phyloP scores from a whole-genome alignment of 2,113 vertebrate genomes.

The Gobio gobio region DNA sequence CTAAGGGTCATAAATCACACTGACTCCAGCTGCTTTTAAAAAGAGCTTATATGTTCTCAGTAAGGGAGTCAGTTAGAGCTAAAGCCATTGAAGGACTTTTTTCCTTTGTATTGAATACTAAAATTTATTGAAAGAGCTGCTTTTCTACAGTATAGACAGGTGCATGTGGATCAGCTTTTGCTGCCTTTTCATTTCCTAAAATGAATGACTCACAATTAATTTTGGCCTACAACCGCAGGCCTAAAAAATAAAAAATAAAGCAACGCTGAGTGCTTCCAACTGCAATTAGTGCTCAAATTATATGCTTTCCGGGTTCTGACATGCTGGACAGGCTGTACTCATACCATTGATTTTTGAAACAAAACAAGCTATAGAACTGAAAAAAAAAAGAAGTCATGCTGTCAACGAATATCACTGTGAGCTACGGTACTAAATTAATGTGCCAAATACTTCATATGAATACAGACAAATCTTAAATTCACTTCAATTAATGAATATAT shows the following conservation, averaged over 20 bases:
- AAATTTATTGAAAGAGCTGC: not conserved
- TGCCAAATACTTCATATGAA: not conserved
- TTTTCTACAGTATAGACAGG: constrained; percentile 17
- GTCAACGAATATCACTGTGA: not conserved
- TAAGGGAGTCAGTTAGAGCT: constrained; percentile 11
- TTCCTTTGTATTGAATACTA: constrained; percentile 1
- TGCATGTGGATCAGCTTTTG: constrained; percentile 21
- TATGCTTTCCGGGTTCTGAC: constrained; percentile 21
- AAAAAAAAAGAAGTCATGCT: not conserved
- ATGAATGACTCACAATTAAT: constrained; percentile 29
- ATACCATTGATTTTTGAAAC: not conserved
- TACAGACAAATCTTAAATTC: not conserved
- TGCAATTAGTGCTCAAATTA: constrained; percentile 25
- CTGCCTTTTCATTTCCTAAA: constrained; percentile 16
- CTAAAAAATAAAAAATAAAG: not conserved
- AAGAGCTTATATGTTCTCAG: constrained; percentile 11
- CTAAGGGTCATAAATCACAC: constrained; percentile 35
- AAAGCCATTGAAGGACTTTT: constrained; percentile 13
- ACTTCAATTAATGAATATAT: not conserved
- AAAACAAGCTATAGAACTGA: not conserved
- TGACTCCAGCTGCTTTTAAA: constrained; percentile 31
- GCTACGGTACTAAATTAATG: not conserved
- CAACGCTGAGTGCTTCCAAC: not conserved
- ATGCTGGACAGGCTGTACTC: not conserved
- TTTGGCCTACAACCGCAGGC: not conserved